Conservation (phyloP, 2,113 vertebrate genomes). For the Paradoxurus hermaphroditus region DNA sequence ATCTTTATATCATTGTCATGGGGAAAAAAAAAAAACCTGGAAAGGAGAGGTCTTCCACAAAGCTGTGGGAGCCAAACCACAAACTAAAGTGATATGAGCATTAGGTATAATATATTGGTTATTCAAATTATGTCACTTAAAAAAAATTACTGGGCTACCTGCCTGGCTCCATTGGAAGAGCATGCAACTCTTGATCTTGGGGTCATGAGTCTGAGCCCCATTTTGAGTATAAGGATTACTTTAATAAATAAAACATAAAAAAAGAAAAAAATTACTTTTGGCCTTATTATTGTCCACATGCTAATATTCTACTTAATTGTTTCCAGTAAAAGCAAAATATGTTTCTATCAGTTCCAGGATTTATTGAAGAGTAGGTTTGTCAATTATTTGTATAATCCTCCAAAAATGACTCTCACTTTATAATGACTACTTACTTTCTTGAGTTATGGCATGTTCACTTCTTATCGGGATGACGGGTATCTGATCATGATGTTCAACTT, state of each 20-base stretch:
- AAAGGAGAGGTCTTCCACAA: not conserved
- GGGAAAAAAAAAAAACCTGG: not conserved
- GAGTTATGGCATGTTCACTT: not conserved
- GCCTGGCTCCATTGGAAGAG: not conserved
- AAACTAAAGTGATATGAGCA: not conserved
- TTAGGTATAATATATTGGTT: not conserved
- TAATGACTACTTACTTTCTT: not conserved
- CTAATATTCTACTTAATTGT: not conserved
- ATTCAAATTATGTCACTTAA: not conserved
- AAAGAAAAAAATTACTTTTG: not conserved
- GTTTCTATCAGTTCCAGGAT: not conserved
- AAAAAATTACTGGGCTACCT: not conserved
- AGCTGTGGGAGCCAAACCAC: not conserved
- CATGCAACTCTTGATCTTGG: not conserved
- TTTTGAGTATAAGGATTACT: not conserved
- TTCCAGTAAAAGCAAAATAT: not conserved
- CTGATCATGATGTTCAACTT: not conserved
- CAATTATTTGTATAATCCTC: not conserved
- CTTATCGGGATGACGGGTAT: not conserved
- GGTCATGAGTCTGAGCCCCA: not conserved
- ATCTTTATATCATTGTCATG: not conserved
- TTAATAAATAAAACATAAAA: not conserved
- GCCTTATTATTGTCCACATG: not conserved
- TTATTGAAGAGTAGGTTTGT: not conserved
- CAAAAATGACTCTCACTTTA: not conserved